These are phyloP conservation scores for Macrostomum lignano DNA, from an alignment of 1,140 invertebrate species.

Conservation along the genomic window DNA sequence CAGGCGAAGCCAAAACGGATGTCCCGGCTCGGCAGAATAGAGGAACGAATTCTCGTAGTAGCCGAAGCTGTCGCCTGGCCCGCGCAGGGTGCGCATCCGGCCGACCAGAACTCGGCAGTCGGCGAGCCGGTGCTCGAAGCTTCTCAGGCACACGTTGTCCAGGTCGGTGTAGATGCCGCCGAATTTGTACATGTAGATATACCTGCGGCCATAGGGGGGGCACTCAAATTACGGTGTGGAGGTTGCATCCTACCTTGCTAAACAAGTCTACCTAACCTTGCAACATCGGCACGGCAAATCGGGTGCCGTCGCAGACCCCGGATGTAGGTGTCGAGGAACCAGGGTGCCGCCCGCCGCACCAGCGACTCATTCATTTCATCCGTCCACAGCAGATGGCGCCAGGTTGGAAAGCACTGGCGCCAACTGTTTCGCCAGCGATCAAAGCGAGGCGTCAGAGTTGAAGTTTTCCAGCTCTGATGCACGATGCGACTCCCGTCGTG, in stretches of 20 bases:
- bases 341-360: neutral
- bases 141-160: neutral
- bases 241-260: too few species aligned
- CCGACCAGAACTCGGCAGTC: neutral
- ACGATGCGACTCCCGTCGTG: too few species aligned
- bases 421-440: neutral
- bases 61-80: neutral
- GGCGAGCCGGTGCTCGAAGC: neutral
- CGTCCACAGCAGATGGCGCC: conserved; percentile 3
- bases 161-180: neutral
- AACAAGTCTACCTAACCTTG: neutral
- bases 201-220: too few species aligned
- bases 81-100: neutral
- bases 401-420: neutral
- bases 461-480: conserved; percentile 3
- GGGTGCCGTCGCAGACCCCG: too few species aligned
- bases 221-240: too few species aligned
- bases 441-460: neutral
- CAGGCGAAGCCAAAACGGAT: neutral
- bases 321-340: neutral
- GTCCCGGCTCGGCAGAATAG: neutral
- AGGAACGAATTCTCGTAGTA: neutral
- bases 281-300: neutral
- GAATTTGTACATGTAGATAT: neutral
- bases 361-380: conserved; percentile 1